Base-by-base conservation (phyloP, 2,797 vertebrate genomes). In the Arctocebus calabarensis region DNA sequence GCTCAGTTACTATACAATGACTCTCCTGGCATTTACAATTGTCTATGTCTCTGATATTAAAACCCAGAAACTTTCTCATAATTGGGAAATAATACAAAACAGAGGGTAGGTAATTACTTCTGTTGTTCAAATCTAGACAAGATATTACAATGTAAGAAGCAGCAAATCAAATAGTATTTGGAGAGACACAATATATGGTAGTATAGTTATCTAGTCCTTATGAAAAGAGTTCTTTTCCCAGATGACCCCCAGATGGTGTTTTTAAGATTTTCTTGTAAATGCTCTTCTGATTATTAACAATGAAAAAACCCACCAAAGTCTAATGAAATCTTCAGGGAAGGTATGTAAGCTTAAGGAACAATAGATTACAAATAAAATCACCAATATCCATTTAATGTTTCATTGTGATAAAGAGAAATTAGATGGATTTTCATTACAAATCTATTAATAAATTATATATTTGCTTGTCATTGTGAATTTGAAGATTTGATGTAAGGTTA, bases 331-430 rank as follows among this genome's bases (percentile, higher is more conserved):
- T 19, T 6, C 55, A 87, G 68, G 48, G 62, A 84, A 94, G 55
- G 5, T 57, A 83, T 52, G 2, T 4, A 70, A 66, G 27, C n/a
- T 74, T 64, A 86, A 64, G 37, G 25, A 85, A 55, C 6, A 64
- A 84, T 10, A 86, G 34, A 94, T n/a, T 61, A 61, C 23, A 62
- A 90, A 32, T 73, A 85, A 91, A 89, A 37, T 52, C 37, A 70
- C 25, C 29, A 29, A 10, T 82, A 77, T 81, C 17, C 22, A 62
- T 27, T n/a, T 43, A 73, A 88, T 45, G 55, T 11, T 27, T 83
- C 8, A 20, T 84, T 55, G 87, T 59, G 23, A 88, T 62, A 61
- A 87, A 78, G 40, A 78, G 25, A 59, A 74, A 88, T 45, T 7
- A 11, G 32, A 68, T 89, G 8, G 7, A 40, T 59, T 89, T 93